Evolutionary conservation across 2,888 invertebrate genomes (phyloP).

Genomic region (Mythimna loreyi): DNA sequence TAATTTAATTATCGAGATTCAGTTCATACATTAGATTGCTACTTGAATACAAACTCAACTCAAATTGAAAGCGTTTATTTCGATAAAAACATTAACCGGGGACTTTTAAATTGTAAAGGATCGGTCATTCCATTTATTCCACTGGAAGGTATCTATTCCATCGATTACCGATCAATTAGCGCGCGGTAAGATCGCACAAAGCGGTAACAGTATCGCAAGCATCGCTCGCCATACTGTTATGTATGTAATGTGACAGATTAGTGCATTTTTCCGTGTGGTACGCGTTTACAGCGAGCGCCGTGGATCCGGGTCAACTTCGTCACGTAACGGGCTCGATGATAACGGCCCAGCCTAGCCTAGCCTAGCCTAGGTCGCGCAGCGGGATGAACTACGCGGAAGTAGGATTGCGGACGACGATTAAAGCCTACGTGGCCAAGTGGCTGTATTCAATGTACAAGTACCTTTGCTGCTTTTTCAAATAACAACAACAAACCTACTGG

Average conservation of each 20-base stretch:
- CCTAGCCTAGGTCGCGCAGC: constrained; percentile 87
- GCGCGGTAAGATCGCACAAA: constrained; percentile 54
- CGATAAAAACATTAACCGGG: not conserved
- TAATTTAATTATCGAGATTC: not conserved
- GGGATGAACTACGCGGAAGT: constrained; percentile 90
- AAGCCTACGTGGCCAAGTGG: constrained; percentile 64
- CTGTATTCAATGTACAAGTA: constrained; percentile 34
- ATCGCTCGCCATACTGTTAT: constrained; percentile 52
- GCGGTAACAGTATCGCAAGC: constrained; percentile 46
- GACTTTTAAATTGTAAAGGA: not conserved
- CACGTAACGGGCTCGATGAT: constrained; percentile 88
- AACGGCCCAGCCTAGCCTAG: constrained; percentile 86
- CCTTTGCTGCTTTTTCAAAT: constrained; percentile 25
- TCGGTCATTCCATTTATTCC: not conserved
- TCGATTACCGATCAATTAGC: constrained; percentile 40
- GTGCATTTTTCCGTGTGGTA: constrained; percentile 75
- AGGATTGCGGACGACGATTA: constrained; percentile 82
- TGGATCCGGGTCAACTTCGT: constrained; percentile 89
- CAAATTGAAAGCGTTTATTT: not conserved
- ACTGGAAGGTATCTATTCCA: constrained; percentile 14
- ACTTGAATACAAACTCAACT: not conserved
- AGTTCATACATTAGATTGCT: not conserved
- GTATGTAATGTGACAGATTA: constrained; percentile 72
- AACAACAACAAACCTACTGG: constrained; percentile 32
- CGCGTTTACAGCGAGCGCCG: constrained; percentile 68